phyloP scores from a whole-genome alignment of 2,888 invertebrate genomes.

The Oxyteleia sp. region DNA sequence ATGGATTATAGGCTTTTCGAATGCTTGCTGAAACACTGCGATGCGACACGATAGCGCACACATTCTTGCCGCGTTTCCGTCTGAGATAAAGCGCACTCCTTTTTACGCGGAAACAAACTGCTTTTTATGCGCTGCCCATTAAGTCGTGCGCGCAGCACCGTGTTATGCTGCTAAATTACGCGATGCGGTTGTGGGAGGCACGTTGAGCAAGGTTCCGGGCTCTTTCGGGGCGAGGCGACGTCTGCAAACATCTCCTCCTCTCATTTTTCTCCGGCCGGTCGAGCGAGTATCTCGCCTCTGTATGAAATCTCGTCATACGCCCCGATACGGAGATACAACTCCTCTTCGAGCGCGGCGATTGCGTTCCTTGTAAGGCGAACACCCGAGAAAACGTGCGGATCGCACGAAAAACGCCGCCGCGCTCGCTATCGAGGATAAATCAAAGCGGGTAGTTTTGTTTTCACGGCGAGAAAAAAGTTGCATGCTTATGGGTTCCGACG shows the following conservation, averaged over 20 bases:
- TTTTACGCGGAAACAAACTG: slow-evolving; percentile 61
- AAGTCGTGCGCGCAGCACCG: slow-evolving; percentile 55
- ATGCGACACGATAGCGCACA: slow-evolving; percentile 31
- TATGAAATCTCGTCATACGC: slow-evolving; percentile 60
- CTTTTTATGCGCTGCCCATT: slow-evolving; percentile 67
- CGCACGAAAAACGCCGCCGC: slow-evolving; percentile 47
- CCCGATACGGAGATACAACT: slow-evolving; percentile 57
- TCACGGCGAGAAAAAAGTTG: neutral
- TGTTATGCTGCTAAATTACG: slow-evolving; percentile 64
- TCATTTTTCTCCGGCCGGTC: slow-evolving; percentile 38
- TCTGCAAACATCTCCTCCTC: too few relatives aligned
- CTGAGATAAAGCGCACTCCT: slow-evolving; percentile 45
- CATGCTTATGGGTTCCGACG: neutral
- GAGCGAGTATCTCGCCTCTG: slow-evolving; percentile 40
- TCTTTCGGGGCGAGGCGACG: slow-evolving; percentile 3
- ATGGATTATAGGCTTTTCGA: slow-evolving; percentile 45
- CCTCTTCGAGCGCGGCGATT: slow-evolving; percentile 11
- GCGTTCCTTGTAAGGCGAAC: slow-evolving; percentile 57
- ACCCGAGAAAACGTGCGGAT: slow-evolving; percentile 43
- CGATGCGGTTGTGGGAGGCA: slow-evolving; percentile 63
- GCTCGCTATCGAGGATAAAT: slow-evolving; percentile 37
- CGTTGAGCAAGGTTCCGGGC: slow-evolving; percentile 40
- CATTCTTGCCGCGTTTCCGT: slow-evolving; percentile 31
- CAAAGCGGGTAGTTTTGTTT: slow-evolving; percentile 39
- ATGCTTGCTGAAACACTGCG: slow-evolving; percentile 31